phyloP scores from a whole-genome alignment of 1,140 invertebrate species.

The Drosophila sulfurigaster region DNA sequence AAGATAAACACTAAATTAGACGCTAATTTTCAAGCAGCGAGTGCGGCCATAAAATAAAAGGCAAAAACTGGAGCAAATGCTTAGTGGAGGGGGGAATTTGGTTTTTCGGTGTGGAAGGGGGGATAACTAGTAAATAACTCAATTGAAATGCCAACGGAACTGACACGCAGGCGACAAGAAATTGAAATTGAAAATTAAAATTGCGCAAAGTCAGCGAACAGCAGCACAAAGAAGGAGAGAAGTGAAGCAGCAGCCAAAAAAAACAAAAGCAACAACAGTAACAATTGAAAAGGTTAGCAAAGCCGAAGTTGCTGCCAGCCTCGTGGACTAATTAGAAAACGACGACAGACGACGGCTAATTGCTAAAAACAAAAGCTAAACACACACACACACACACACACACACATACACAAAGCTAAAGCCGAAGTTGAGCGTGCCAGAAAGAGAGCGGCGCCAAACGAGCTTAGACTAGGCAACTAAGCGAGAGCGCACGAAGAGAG shows the following conservation, averaged over 20 bases:
- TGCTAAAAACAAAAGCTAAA: constrained; percentile 62
- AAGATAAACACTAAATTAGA: constrained; percentile 80
- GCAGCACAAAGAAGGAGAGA: not conserved
- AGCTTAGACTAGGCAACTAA: not conserved
- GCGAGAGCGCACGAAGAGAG: not conserved
- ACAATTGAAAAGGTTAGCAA: constrained; percentile 74
- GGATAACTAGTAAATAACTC: constrained; percentile 71
- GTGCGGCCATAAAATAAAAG: constrained; percentile 49
- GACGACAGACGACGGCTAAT: constrained; percentile 56
- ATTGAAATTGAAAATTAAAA: constrained; percentile 64
- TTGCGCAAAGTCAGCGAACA: constrained; percentile 44
- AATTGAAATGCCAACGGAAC: constrained; percentile 82
- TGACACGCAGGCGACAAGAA: constrained; percentile 80
- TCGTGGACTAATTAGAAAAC: constrained; percentile 80
- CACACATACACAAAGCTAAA: not conserved
- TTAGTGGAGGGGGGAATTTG: not conserved
- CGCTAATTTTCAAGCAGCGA: constrained; percentile 67
- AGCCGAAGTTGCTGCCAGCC: constrained; percentile 20
- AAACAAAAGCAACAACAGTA: constrained; percentile 32
- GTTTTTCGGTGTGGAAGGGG: not conserved
- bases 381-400: no score
- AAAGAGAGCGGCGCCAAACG: constrained; percentile 62
- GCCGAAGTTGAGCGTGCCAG: constrained; percentile 18
- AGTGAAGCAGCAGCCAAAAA: constrained; percentile 1
- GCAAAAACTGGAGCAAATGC: constrained; percentile 38